A percentile compares a stretch with the other conserved stretches of the same genome.
Conservation (phyloP, 2,888 invertebrate species). For the Brassicogethes aeneus region DNA sequence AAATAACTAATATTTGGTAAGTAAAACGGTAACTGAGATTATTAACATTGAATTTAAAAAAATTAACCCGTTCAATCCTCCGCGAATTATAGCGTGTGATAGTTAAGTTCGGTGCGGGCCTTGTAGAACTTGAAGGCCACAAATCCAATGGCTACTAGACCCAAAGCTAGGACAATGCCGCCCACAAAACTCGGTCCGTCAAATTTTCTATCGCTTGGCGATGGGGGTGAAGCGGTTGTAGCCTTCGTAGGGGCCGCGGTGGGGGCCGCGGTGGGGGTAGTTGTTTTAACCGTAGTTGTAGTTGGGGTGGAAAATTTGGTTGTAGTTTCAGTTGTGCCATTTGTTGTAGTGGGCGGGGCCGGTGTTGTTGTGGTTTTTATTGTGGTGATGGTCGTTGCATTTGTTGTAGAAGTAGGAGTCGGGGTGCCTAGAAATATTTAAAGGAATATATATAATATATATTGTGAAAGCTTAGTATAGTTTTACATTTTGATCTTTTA, state of each 20-base stretch:
- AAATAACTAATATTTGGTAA: no score
- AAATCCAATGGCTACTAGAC: conserved; percentile 69
- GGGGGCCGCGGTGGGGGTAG: conserved; percentile 12
- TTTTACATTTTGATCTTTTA: no score
- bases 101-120: conserved; percentile 75
- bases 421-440: not conserved
- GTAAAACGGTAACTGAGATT: no score
- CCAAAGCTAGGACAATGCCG: conserved; percentile 74
- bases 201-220: conserved; percentile 41
- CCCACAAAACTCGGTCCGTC: conserved; percentile 75
- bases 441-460: no score
- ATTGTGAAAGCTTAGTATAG: no score
- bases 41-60: no score
- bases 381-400: conserved; percentile 11
- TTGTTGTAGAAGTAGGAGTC: conserved; percentile 12
- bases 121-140: conserved; percentile 84
- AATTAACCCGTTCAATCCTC: no score
- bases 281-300: conserved; percentile 9
- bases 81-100: conserved; percentile 83
- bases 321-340: conserved; percentile 13
- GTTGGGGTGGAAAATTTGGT: conserved; percentile 15
- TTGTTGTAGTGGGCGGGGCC: conserved; percentile 13
- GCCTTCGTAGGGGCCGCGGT: conserved; percentile 10
- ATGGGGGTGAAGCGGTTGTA: conserved; percentile 29
- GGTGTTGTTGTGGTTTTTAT: conserved; percentile 7